These are phyloP conservation scores for Bombus impatiens DNA, from an alignment of 1,140 invertebrate genomes.

Conservation along the genomic window DNA sequence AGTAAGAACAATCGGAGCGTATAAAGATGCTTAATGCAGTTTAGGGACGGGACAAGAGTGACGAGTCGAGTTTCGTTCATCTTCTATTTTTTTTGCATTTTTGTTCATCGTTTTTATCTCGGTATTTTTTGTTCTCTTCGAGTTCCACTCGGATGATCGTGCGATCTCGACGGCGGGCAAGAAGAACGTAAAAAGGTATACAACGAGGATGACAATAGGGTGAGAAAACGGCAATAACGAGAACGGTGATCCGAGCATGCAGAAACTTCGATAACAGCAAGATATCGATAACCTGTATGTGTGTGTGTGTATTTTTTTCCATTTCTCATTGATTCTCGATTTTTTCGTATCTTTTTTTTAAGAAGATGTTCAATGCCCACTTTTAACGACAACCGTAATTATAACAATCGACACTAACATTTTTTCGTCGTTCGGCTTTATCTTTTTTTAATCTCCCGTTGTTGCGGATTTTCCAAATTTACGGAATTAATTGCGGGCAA, in stretches of 20 bases:
- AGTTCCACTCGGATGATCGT: conserved; percentile 31
- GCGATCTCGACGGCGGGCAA: conserved; percentile 28
- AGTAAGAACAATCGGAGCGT: conserved; percentile 48
- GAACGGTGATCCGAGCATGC: conserved; percentile 35
- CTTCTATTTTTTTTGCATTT: too few species aligned
- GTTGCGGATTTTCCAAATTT: not conserved
- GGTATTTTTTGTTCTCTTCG: not conserved
- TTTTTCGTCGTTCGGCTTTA: not conserved
- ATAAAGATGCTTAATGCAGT: conserved; percentile 39
- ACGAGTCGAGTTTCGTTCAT: conserved; percentile 21
- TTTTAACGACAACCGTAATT: not conserved
- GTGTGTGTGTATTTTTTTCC: not conserved
- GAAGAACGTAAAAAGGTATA: conserved; percentile 3
- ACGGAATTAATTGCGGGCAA: not conserved
- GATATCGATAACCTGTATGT: conserved; percentile 12
- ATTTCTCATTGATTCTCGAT: too few species aligned
- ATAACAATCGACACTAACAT: not conserved
- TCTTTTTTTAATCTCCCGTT: not conserved
- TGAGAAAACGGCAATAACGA: conserved; percentile 20
- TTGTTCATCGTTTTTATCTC: not conserved
- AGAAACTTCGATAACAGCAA: conserved; percentile 30
- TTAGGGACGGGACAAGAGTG: conserved; percentile 36
- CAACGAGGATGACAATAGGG: conserved; percentile 18
- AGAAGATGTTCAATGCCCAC: not conserved
- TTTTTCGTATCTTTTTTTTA: too few species aligned